These are phyloP conservation scores for Brachyhypopomus gauderio DNA, from an alignment of 2,113 vertebrate species.

Conservation along the genomic window DNA sequence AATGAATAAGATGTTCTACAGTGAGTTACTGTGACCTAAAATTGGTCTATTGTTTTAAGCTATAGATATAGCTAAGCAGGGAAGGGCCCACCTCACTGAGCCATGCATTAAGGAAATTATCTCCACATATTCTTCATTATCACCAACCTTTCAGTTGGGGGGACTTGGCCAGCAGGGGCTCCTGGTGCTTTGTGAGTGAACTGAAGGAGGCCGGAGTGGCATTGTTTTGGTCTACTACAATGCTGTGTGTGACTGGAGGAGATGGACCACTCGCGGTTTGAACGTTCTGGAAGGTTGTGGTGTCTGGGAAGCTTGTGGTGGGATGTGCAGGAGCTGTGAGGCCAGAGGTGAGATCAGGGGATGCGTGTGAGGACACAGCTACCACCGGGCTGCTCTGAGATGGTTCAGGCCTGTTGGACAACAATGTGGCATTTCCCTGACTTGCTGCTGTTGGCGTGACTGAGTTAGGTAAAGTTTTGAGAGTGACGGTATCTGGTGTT, in stretches of 20 bases:
- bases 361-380: conserved; percentile 1
- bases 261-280: conserved; percentile 38
- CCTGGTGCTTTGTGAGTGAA: conserved; percentile 70
- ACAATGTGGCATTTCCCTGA: conserved; percentile 9
- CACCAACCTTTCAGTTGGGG: conserved; percentile 80
- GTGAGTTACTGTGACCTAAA: background rate
- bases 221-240: conserved; percentile 59
- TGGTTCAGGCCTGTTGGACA: conserved; percentile 15
- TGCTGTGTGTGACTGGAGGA: conserved; percentile 7
- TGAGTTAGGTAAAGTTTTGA: conserved; percentile 11
- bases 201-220: conserved; percentile 70
- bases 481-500: background rate
- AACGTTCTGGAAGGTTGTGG: conserved; percentile 40
- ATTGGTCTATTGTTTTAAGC: conserved; percentile 22
- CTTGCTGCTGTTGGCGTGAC: background rate
- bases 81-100: conserved; percentile 51
- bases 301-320: conserved; percentile 57
- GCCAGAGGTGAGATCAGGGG: conserved; percentile 11
- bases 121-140: conserved; percentile 64
- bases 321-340: conserved; percentile 64
- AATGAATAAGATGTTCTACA: background rate
- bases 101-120: conserved; percentile 55
- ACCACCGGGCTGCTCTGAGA: conserved; percentile 30
- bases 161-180: conserved; percentile 71
- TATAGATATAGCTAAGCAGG: conserved; percentile 46